Evolutionary conservation across 2,797 vertebrate species (phyloP), one percentile per base, ranked within the genome.

Genomic region (Pangasius mekongensis): DNA sequence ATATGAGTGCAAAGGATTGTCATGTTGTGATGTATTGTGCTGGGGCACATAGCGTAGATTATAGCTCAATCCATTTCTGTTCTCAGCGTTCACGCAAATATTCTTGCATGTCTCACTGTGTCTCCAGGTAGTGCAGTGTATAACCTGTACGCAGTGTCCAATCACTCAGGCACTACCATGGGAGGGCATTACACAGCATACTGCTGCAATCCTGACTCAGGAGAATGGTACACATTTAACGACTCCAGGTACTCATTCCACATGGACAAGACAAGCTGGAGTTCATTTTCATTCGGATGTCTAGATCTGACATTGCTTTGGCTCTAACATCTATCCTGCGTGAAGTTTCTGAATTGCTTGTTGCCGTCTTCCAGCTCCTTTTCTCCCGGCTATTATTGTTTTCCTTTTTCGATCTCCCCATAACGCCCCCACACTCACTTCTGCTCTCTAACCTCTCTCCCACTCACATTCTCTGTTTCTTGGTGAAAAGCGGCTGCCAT

Each of bases 151-250:
- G 98, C 98, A 20, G 97, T 99, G 95, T 99, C 98, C 94, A 99
- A 99, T 94, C 98, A 99, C 96, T 99, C 98, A 87, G 98, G 98
- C 94, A 99, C 98, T 92, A 99, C 98, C 69, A 98, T 98, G 97
- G 98, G 98, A 0, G 98, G 98, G 69, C 98, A 99, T 93, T 99
- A 99, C 94, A 99, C 98, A 6, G 98, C 98, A 89, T 99, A 98
- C 94, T 99, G 98, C 95, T 97, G 98, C 93, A 98, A 96, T 90
- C 97, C 98, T 0, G 93, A 92, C 93, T 97, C 97, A 3, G 97
- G 97, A 85, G 98, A 99, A 89, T 99, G 98, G 98, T 97, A 98
- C 95, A 98, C 96, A 0, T 99, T 98, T 92, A 99, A 99, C 0
- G 98, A 99, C 96, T 98, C 98, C 94, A 98, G 98, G 98, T 99